phyloP scores from a whole-genome alignment of 2,113 vertebrate species.

The Oncorhynchus masou region DNA sequence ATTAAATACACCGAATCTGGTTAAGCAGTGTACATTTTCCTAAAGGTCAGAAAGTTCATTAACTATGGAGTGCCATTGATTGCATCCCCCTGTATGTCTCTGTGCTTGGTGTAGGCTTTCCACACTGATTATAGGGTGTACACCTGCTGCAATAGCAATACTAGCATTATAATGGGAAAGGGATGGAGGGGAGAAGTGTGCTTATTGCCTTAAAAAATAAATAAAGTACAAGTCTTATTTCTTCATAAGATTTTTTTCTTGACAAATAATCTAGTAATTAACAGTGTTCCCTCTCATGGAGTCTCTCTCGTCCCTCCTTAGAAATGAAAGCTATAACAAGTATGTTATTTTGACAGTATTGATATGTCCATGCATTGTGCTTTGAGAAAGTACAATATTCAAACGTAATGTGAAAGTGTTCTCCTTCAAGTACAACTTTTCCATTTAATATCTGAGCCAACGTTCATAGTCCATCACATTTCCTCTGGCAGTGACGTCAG shows the following conservation, averaged over 20 bases:
- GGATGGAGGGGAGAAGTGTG: neutral
- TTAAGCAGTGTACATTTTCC: constrained; percentile 75
- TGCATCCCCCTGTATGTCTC: constrained; percentile 59
- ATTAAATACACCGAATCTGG: constrained; percentile 81
- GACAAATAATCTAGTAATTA: no score
- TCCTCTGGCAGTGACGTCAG: constrained; percentile 17
- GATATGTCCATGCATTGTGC: neutral
- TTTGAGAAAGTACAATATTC: neutral
- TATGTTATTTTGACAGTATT: neutral
- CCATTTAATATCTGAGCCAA: constrained; percentile 1
- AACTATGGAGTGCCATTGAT: constrained; percentile 76
- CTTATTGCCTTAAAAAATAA: neutral
- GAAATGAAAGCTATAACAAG: no score
- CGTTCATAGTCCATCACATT: constrained; percentile 14
- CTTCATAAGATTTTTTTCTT: no score
- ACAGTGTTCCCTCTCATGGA: no score
- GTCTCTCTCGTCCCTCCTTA: no score
- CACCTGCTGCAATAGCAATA: constrained; percentile 7
- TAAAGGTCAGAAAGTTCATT: constrained; percentile 83
- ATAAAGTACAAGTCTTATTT: neutral
- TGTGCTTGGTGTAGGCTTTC: constrained; percentile 47
- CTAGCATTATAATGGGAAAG: neutral
- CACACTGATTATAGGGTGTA: constrained; percentile 29
- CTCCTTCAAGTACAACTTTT: neutral
- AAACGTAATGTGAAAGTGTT: neutral